Evolutionary conservation across 2,113 vertebrate species (phyloP), one percentile per base, ranked within the genome.

Genomic region (Neopipo cinnamomea): DNA sequence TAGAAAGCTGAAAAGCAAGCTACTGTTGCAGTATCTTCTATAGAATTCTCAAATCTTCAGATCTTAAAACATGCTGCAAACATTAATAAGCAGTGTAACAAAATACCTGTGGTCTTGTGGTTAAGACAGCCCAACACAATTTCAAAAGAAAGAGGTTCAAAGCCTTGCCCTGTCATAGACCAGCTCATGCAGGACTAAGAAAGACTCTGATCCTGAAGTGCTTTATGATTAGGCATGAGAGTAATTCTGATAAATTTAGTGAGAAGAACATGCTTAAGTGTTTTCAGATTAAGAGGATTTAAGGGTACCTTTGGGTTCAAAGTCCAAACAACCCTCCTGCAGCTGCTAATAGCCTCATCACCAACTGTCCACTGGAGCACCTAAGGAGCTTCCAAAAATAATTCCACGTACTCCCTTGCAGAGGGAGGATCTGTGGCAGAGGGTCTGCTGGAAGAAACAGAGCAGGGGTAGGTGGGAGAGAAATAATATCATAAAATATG

Each of bases 41-140:
- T 9, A 88, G 39, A 49, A 59, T 83, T 95, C 85, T 94, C 62
- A 87, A 20, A 65, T 52, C 67, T 85, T 81, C 35, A 31, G n/a
- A 70, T 84, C 88, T 77, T 63, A 75, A 88, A 88, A 59, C 73
- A 75, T 17, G 44, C 66, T 93, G 61, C 70, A 93, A 52, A 89
- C 41, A 78, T 87, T 89, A 94, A 91, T 79, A 25, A 96, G n/a
- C 84, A 87, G 80, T 23, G 88, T 95, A 49, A 72, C 41, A 85
- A 93, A 96, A 95, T 95, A 96, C 86, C 88, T 96, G 92, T 89
- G 96, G 93, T 93, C 91, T 95, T 87, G 92, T 92, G 93, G 93
- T 84, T 92, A 81, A 92, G 73, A 46, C 85, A 92, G 66, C 70
- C 27, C 44, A 84, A 85, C 49, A 76, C 19, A 46, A 1, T 94